Base-by-base conservation (phyloP, 1,140 invertebrate genomes). In the Rhynchophorus ferrugineus region DNA sequence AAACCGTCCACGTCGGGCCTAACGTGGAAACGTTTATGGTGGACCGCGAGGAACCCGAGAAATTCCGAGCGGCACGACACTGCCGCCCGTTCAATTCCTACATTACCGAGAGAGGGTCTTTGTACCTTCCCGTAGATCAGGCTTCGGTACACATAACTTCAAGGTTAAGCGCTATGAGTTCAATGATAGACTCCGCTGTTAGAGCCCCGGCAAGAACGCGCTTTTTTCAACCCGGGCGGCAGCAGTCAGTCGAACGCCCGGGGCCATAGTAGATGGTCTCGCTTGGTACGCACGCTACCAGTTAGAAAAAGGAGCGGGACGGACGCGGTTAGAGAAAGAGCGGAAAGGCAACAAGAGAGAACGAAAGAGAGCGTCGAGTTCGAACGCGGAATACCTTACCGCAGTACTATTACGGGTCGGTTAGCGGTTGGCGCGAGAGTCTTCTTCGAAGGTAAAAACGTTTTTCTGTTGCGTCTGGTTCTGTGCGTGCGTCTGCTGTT, bases 101-200 rank as follows among this genome's bases (percentile, higher is more conserved):
- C 37, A 54, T 13, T 43, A 54, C 41, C 43, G 11, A 39, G 24
- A n/a, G n/a, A 45, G 29, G 53, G 53, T 55, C 53, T 55, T 49
- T 55, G 53, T 55, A 55, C 53, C 46, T 49, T 49, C 34, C 44
- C 53, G 53, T 55, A 55, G 46, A 49, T 49, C 46, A 49, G 43
- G 45, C 52, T 47, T 43, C 14, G 38, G 53, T 55, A 55, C 53
- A 44, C 19, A 29, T 49, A 47, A 55, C 42, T 55, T 55, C 53
- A 55, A 55, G 53, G 53, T 39, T 55, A 55, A 49, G 39, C 34
- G 36, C 46, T 55, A 46, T 44, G 41, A 55, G 53, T 55, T 55
- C 53, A 55, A 55, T 49, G 53, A 49, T 55, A 55, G 53, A 55
- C 53, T 55, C 42, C 47, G 45, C 44, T 49, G 37, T 11, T 11